phyloP scores from a whole-genome alignment of 2,797 vertebrate genomes.

The Acestrorhynchus altus region DNA sequence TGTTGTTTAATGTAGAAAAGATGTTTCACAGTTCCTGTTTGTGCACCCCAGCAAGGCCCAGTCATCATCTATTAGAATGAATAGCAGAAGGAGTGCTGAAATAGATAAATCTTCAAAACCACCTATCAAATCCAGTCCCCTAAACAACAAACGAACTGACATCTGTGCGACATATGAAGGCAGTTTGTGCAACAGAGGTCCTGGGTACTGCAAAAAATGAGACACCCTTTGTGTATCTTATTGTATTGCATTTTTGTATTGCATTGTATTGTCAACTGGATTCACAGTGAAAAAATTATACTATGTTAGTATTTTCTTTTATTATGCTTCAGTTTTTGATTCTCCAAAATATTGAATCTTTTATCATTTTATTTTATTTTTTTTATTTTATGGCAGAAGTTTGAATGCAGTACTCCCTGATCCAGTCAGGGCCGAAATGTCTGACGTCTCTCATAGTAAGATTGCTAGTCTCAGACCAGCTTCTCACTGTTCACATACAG shows the following conservation, averaged over 20 bases:
- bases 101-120: slow-evolving; percentile 12
- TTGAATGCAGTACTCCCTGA: slow-evolving; percentile 65
- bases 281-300: slow-evolving; percentile 89
- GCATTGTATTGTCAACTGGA: slow-evolving; percentile 86
- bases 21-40: slow-evolving; percentile 13
- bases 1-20: background rate
- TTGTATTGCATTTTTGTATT: slow-evolving; percentile 81
- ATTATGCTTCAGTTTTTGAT: slow-evolving; percentile 87
- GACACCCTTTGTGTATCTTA: slow-evolving; percentile 76
- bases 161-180: slow-evolving; percentile 41
- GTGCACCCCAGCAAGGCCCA: slow-evolving; percentile 16
- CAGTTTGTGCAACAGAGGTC: slow-evolving; percentile 69
- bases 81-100: slow-evolving; percentile 28
- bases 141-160: slow-evolving; percentile 30
- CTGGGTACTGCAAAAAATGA: slow-evolving; percentile 74
- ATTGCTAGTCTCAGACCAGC: background rate
- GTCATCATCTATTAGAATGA: slow-evolving; percentile 4
- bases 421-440: slow-evolving; percentile 15
- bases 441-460: background rate
- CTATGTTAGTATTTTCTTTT: slow-evolving; percentile 89
- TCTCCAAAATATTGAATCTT: slow-evolving; percentile 85
- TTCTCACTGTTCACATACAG: background rate
- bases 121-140: slow-evolving; percentile 20
- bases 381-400: slow-evolving; percentile 79
- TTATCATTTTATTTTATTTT: slow-evolving; percentile 78